Evolutionary conservation across 1,140 invertebrate genomes (phyloP).

Genomic region (Plectus sambesii): DNA sequence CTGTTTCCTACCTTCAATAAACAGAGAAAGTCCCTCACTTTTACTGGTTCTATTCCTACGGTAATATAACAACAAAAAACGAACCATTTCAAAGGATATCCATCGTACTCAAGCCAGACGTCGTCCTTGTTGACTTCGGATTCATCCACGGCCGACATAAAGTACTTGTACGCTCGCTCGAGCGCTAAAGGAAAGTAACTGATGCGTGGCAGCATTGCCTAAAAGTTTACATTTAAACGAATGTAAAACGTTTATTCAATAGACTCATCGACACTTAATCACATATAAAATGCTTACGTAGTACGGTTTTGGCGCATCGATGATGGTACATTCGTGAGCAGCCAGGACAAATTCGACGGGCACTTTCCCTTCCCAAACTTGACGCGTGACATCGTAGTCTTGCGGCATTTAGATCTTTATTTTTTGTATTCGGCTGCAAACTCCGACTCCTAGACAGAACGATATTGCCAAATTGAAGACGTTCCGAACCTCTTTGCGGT

Average conservation of each 20-base stretch:
- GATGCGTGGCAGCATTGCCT: conserved; percentile 78
- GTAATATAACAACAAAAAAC: conserved; percentile 14
- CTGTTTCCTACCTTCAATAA: no score
- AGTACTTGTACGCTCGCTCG: conserved; percentile 64
- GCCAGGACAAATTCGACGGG: conserved; percentile 39
- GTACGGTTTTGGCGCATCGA: conserved; percentile 16
- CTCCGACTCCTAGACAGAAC: no score
- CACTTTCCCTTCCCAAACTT: conserved; percentile 34
- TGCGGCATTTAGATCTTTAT: conserved; percentile 28
- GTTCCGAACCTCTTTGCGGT: no score
- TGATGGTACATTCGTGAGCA: no score
- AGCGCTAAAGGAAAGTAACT: conserved; percentile 90
- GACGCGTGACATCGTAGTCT: conserved; percentile 39
- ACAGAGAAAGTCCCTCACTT: no score
- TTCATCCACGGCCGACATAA: conserved; percentile 67
- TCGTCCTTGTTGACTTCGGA: conserved; percentile 68
- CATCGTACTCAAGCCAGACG: conserved; percentile 90
- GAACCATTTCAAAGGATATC: conserved; percentile 75
- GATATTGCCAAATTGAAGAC: no score
- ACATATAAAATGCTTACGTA: no score
- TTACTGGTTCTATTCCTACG: no score
- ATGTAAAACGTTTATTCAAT: background rate
- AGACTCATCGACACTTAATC: no score
- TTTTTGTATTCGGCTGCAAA: no score
- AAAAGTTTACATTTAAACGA: conserved; percentile 18